Percentiles rank a stretch among this genome's conserved stretches.
phyloP scores from a whole-genome alignment of 2,888 invertebrate genomes.

The Adelognathus sp. region DNA sequence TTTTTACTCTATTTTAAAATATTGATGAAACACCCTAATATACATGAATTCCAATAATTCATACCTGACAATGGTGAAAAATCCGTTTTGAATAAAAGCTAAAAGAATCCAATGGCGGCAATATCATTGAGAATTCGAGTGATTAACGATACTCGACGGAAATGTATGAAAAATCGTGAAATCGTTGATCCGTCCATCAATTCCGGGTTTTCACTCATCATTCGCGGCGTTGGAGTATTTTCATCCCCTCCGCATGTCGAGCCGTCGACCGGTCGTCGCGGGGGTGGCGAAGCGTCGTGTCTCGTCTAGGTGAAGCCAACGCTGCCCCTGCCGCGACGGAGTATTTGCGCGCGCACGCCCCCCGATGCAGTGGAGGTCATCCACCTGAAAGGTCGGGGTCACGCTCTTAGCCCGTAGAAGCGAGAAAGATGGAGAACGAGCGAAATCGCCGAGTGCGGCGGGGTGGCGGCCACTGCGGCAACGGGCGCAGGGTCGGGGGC shows the following conservation, averaged over 20 bases:
- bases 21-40: too few relatives aligned
- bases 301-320: constrained; percentile 65
- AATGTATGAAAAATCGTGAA: not conserved
- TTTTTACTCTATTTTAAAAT: too few relatives aligned
- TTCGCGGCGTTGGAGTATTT: constrained; percentile 40
- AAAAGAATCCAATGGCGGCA: not conserved
- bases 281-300: constrained; percentile 62
- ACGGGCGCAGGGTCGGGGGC: constrained; percentile 63
- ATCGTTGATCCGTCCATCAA: constrained; percentile 42
- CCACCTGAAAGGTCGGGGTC: constrained; percentile 82
- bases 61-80: too few relatives aligned
- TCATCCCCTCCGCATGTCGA: constrained; percentile 38
- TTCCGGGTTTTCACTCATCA: constrained; percentile 42
- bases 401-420: constrained; percentile 75
- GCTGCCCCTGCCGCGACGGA: constrained; percentile 23
- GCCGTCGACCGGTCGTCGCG: constrained; percentile 36
- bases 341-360: constrained; percentile 73
- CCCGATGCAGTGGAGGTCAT: constrained; percentile 80
- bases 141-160: not conserved
- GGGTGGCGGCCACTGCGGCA: constrained; percentile 60
- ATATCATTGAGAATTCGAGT: not conserved
- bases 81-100: too few relatives aligned
- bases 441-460: constrained; percentile 31
- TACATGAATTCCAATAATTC: too few relatives aligned
- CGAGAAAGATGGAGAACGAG: constrained; percentile 38